These are phyloP conservation scores for Mormyrus lacerda DNA, from an alignment of 2,113 vertebrate species.

Conservation along the genomic window DNA sequence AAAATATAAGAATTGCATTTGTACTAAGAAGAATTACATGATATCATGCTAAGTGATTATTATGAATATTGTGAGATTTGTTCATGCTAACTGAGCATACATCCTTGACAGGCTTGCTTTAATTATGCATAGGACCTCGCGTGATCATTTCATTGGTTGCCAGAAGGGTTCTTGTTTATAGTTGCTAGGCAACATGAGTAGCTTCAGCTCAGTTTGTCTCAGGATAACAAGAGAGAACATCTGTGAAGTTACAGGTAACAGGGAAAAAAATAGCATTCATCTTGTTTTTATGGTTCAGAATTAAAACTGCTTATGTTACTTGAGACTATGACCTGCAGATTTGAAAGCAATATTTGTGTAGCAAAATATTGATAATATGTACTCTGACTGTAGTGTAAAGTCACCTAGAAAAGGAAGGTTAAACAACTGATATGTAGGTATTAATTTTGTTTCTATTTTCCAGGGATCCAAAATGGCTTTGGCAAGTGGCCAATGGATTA, in stretches of 20 bases:
- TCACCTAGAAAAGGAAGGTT: neutral
- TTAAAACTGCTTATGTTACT: neutral
- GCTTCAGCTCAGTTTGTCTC: constrained; percentile 15
- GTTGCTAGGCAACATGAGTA: constrained; percentile 37
- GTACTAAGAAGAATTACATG: neutral
- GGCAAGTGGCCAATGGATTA: constrained; percentile 60
- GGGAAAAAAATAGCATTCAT: neutral
- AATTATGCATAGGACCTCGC: neutral
- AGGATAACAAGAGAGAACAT: constrained; percentile 26
- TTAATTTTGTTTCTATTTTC: neutral
- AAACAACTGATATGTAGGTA: neutral
- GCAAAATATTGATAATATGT: neutral
- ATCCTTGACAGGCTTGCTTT: neutral
- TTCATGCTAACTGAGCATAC: neutral
- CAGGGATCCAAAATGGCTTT: constrained; percentile 47
- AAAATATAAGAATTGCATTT: neutral
- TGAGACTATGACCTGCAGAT: neutral
- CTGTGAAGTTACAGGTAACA: constrained; percentile 19
- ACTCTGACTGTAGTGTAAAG: neutral
- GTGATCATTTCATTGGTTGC: constrained; percentile 12
- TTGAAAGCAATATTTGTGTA: neutral
- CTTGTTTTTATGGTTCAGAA: neutral
- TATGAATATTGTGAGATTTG: neutral
- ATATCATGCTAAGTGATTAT: neutral
- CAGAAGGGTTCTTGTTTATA: constrained; percentile 32